A percentile compares a stretch with the other conserved stretches of the same genome.
These are phyloP conservation scores for Fragum whitleyi DNA, from an alignment of 2,888 invertebrate genomes.

Conservation along the genomic window DNA sequence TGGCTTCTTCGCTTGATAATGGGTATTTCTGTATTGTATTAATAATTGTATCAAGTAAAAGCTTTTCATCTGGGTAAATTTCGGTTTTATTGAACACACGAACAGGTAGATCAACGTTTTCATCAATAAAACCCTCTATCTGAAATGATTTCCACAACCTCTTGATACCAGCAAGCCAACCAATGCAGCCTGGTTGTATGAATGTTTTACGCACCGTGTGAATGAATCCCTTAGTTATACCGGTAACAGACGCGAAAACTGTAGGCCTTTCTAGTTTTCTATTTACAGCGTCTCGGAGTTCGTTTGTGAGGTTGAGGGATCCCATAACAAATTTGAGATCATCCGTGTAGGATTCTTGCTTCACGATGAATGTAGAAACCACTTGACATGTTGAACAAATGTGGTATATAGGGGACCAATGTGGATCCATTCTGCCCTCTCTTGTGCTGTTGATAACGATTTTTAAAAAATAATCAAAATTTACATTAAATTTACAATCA, in stretches of 20 bases:
- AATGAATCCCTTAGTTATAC: neutral
- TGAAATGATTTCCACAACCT: neutral
- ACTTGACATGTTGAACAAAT: neutral
- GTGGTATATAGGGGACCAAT: neutral
- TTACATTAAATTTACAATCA: neutral
- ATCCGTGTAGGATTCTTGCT: neutral
- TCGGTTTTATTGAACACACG: neutral
- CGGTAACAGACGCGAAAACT: neutral
- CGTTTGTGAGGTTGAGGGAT: neutral
- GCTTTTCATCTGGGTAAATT: neutral
- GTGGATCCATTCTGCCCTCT: neutral
- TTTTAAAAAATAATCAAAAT: neutral
- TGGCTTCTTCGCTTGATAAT: neutral
- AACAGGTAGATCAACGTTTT: neutral
- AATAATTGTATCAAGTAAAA: neutral
- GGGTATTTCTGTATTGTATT: neutral
- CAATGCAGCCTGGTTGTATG: neutral
- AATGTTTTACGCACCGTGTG: neutral
- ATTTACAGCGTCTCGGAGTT: neutral
- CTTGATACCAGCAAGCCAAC: neutral
- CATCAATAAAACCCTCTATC: neutral
- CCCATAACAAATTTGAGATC: neutral
- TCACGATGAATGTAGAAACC: conserved; percentile 1
- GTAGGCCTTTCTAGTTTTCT: neutral
- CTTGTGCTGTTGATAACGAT: neutral